Percentiles rank a stretch among this genome's conserved stretches.
phyloP scores from a whole-genome alignment of 2,113 vertebrate genomes.

The Lepus americanus region DNA sequence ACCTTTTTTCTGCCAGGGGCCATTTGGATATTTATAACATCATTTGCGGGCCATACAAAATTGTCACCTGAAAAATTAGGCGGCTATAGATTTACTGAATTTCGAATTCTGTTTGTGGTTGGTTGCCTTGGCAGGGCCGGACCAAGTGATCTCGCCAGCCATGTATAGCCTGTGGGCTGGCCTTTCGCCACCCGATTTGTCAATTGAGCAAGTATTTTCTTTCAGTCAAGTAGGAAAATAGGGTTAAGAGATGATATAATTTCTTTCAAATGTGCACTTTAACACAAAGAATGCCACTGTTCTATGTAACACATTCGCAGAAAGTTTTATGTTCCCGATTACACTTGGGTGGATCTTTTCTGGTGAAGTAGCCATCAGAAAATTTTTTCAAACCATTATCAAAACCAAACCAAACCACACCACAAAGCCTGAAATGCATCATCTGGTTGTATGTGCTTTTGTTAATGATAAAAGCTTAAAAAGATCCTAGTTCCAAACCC shows the following conservation, averaged over 20 bases:
- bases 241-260: conserved; percentile 47
- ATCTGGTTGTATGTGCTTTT: not conserved
- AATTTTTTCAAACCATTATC: conserved; percentile 45
- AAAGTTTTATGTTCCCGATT: conserved; percentile 38
- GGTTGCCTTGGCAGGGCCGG: too few species aligned
- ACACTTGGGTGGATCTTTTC: not conserved
- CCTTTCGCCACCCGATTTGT: not conserved
- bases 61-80: too few species aligned
- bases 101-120: too few species aligned
- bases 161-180: too few species aligned
- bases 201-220: not conserved
- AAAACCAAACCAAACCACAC: not conserved
- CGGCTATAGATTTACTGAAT: too few species aligned
- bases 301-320: not conserved
- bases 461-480: conserved; percentile 27
- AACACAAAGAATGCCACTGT: conserved; percentile 17
- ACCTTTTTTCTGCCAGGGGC: too few species aligned
- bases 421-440: not conserved
- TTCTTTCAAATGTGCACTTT: not conserved
- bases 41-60: too few species aligned
- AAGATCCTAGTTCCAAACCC: not conserved
- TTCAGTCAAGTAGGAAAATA: conserved; percentile 39
- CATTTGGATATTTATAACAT: too few species aligned
- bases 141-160: too few species aligned
- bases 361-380: not conserved